Evolutionary conservation across 2,113 vertebrate species (phyloP).

Genomic region (Odocoileus virginianus): DNA sequence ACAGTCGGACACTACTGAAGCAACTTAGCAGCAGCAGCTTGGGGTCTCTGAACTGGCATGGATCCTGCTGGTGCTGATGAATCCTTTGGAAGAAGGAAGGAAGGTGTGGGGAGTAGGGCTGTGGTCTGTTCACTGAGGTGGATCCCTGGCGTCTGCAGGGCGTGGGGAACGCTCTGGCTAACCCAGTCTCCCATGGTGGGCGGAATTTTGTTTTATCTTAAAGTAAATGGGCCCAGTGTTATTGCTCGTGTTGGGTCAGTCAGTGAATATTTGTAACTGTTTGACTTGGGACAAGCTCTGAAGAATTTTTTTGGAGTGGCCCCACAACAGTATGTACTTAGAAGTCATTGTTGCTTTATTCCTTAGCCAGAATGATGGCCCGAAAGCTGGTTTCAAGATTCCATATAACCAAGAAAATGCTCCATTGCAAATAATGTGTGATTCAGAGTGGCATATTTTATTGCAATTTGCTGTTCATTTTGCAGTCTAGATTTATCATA

Average conservation of each 20-base stretch:
- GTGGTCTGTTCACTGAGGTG: not conserved
- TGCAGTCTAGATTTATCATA: not conserved
- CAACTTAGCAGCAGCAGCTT: not conserved
- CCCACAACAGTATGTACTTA: not conserved
- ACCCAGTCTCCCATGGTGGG: not conserved
- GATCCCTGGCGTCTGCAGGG: not conserved
- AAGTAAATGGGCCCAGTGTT: not conserved
- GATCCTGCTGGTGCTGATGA: not conserved
- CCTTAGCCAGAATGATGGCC: not conserved
- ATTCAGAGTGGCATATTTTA: not conserved
- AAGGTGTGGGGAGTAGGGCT: not conserved
- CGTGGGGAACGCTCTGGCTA: not conserved
- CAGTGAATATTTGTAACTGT: not conserved
- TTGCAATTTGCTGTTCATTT: not conserved
- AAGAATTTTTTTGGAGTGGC: not conserved
- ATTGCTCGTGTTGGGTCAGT: not conserved
- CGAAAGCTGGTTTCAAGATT: not conserved
- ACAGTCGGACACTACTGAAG: fast-evolving
- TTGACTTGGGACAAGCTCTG: not conserved
- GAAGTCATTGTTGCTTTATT: not conserved
- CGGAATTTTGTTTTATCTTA: not conserved
- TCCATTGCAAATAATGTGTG: not conserved
- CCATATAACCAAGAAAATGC: not conserved
- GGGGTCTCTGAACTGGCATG: not conserved
- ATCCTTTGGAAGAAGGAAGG: not conserved